Conservation (phyloP, 2,888 invertebrate species). For the Lithophane semibrunnea region DNA sequence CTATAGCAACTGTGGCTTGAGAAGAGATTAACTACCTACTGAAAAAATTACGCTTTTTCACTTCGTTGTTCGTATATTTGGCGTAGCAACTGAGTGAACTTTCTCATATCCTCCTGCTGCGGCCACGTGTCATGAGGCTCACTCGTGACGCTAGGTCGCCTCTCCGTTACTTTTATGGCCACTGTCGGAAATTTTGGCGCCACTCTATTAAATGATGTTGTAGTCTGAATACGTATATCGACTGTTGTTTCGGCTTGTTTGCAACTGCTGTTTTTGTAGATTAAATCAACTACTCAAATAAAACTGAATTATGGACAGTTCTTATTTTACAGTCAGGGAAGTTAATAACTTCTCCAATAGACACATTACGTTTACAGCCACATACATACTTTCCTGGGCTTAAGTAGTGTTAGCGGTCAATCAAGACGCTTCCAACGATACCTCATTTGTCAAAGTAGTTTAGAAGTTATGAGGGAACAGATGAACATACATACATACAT, state of each 20-base stretch:
- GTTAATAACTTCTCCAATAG: not conserved
- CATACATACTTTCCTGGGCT: too few relatives aligned
- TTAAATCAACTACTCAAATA: not conserved
- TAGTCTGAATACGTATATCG: slow-evolving; percentile 3
- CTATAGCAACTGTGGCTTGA: not conserved
- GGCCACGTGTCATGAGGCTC: slow-evolving; percentile 21
- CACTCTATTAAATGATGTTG: slow-evolving; percentile 50
- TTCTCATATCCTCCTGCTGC: not conserved
- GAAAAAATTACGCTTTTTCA: not conserved
- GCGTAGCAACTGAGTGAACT: not conserved
- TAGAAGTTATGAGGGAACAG: too few relatives aligned
- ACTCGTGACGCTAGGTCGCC: slow-evolving; percentile 57
- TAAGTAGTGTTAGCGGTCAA: too few relatives aligned
- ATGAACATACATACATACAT: too few relatives aligned
- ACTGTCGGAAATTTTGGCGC: slow-evolving; percentile 74
- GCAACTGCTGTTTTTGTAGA: not conserved
- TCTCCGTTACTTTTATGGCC: slow-evolving; percentile 72
- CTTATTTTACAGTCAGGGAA: not conserved
- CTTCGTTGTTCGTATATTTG: not conserved
- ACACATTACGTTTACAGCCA: too few relatives aligned
- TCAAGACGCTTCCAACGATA: too few relatives aligned
- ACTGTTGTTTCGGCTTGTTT: not conserved
- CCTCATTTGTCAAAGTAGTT: too few relatives aligned
- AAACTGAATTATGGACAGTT: not conserved
- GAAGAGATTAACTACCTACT: not conserved